Base-by-base conservation (phyloP, 2,113 vertebrate genomes). In the Raja brachyura region DNA sequence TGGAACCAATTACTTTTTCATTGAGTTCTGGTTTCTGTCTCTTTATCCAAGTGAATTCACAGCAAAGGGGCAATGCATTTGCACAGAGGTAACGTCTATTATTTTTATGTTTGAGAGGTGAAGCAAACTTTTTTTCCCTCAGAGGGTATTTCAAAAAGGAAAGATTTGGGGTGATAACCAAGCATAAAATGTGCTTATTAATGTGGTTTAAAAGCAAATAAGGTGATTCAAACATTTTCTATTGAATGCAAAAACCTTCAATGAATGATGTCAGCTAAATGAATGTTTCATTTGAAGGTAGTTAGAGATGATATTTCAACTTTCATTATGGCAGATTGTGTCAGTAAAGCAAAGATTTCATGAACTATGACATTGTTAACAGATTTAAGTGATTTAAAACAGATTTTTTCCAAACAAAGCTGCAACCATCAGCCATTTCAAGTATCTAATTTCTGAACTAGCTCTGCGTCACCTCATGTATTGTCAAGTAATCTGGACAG, bases 1-100 rank as follows among this genome's bases (percentile, higher is more conserved):
- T 88, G 83, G 83, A 86, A 63, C 83, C 83, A 86, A 86, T 86
- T 86, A 86, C 83, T 86, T 63, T 86, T 86, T 86, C 83, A 66
- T 88, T 88, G 83, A 63, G 59, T 88, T 66, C 83, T 88, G 59
- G 59, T 66, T 88, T 88, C 56, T 88, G 28, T 88, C 75, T 77
- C 83, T 73, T 73, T 14, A 63, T 88, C 28, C 83, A 66, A 88
- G 61, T 88, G 83, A 88, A 88, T 88, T 63, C 83, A 88, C 28
- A n/a, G 59, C 83, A 88, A 88, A 14, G n/a, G 25, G 28, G n/a
- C 59, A 63, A 31, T 63, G 63, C 31, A 28, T 63, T 63, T 88
- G 28, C 83, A 33, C 61, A 11, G n/a, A 88, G 59, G 59, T n/a
- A 63, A 61, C 83, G 63, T 88, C 11, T 16, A 86, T 14, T 86